Evolutionary conservation across 1,140 invertebrate species (phyloP).

Genomic region (Philopotamus ludificatus): DNA sequence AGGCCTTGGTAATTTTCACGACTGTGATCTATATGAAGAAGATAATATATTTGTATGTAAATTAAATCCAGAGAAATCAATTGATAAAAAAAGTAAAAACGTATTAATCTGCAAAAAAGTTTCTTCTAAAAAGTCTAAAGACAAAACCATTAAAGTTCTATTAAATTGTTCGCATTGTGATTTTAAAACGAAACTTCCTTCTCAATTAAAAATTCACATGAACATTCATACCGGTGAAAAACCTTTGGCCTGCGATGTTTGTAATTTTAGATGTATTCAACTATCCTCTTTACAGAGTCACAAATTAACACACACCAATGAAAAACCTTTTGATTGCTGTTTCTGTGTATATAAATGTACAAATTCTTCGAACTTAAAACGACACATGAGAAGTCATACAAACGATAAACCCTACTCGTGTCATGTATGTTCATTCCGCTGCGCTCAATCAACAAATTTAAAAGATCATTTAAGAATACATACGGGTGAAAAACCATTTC

Average conservation of each 20-base stretch:
- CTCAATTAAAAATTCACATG: constrained; percentile 28
- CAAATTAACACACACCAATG: not conserved
- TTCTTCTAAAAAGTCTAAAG: not conserved
- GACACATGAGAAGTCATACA: constrained; percentile 21
- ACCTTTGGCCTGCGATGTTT: not conserved
- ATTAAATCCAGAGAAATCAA: not conserved
- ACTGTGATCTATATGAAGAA: too few species aligned
- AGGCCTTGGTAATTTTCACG: too few species aligned
- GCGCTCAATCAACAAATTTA: not conserved
- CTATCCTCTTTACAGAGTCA: not conserved
- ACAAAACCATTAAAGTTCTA: not conserved
- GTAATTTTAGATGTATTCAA: not conserved
- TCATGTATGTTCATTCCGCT: constrained; percentile 2
- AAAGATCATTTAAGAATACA: constrained; percentile 29
- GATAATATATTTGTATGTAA: too few species aligned
- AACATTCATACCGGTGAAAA: not conserved
- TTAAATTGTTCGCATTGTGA: constrained; percentile 27
- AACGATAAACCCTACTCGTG: constrained; percentile 24
- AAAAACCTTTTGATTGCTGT: constrained; percentile 12
- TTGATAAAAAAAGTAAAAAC: not conserved
- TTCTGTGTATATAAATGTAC: not conserved
- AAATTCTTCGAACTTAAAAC: constrained; percentile 12
- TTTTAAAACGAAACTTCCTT: constrained; percentile 33
- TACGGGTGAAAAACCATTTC: constrained; percentile 28
- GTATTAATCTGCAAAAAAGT: not conserved